Evolutionary conservation across 2,113 vertebrate genomes (phyloP).

Genomic region (Desmodus rotundus): DNA sequence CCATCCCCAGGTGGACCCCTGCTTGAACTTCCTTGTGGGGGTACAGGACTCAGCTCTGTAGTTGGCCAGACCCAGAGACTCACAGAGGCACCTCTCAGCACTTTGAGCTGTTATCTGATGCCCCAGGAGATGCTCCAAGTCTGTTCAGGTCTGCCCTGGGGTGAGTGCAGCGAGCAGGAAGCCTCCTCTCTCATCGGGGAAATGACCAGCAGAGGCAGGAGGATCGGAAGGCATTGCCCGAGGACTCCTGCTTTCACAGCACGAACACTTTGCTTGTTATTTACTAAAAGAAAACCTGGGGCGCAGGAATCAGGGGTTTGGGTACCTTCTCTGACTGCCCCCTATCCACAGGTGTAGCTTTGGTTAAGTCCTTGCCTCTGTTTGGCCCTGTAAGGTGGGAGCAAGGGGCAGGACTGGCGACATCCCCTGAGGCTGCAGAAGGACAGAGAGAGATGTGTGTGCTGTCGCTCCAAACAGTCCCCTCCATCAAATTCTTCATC

Average conservation of each 20-base stretch:
- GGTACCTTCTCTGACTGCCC: background rate
- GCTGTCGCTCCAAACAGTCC: background rate
- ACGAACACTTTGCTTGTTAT: background rate
- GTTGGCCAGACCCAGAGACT: background rate
- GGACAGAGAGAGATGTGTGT: background rate
- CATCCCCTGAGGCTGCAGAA: background rate
- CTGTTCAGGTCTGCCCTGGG: background rate
- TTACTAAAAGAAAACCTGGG: background rate
- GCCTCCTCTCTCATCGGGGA: background rate
- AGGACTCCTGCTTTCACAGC: background rate
- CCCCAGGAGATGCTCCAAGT: background rate
- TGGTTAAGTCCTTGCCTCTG: background rate
- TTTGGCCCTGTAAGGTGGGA: background rate
- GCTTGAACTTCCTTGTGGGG: background rate
- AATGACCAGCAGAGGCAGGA: background rate
- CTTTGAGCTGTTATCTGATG: background rate
- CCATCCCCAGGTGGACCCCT: fast-evolving
- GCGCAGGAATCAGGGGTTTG: background rate
- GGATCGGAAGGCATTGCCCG: background rate
- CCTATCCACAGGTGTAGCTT: background rate
- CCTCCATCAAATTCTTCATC: slow-evolving; percentile 38
- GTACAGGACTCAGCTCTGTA: background rate
- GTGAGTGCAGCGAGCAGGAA: background rate
- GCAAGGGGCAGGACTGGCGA: background rate
- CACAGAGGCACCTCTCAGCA: background rate